Evolutionary conservation across 2,797 vertebrate species (phyloP).

Genomic region (Rhinophrynus dorsalis): DNA sequence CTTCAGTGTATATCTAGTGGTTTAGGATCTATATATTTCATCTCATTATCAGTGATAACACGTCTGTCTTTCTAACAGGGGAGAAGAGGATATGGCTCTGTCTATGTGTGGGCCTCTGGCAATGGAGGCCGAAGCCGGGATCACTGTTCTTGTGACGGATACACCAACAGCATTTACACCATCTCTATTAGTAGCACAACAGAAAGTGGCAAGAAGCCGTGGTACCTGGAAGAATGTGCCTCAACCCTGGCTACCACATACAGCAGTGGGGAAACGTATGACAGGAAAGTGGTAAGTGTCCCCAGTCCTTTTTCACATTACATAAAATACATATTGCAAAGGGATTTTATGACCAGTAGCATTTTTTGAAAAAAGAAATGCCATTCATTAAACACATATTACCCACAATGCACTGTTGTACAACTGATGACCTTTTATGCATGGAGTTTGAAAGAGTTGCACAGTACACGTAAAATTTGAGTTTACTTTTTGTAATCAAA

Average conservation of each 20-base stretch:
- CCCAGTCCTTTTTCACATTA: too few relatives aligned
- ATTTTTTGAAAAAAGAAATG: too few relatives aligned
- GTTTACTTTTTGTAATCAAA: too few relatives aligned
- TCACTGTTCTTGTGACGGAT: conserved; percentile 96
- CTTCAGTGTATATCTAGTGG: too few relatives aligned
- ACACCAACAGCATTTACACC: conserved; percentile 98
- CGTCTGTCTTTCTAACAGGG: conserved; percentile 72
- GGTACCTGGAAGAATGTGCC: conserved; percentile 96
- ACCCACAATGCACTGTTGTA: too few relatives aligned
- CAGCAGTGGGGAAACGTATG: conserved; percentile 97
- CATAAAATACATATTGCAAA: too few relatives aligned
- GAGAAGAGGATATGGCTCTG: conserved; percentile 89
- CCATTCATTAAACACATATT: too few relatives aligned
- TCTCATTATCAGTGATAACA: neutral
- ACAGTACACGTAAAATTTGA: too few relatives aligned
- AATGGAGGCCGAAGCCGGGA: conserved; percentile 95
- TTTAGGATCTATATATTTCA: neutral
- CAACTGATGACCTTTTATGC: too few relatives aligned
- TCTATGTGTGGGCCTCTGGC: conserved; percentile 97
- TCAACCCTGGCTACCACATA: conserved; percentile 96
- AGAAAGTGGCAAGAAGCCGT: conserved; percentile 94
- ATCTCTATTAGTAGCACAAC: conserved; percentile 98
- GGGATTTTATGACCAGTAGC: too few relatives aligned
- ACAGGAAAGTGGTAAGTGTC: conserved; percentile 90
- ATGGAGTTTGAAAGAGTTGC: too few relatives aligned